phyloP scores from a whole-genome alignment of 2,888 invertebrate species.

The Microctonus brassicae region DNA sequence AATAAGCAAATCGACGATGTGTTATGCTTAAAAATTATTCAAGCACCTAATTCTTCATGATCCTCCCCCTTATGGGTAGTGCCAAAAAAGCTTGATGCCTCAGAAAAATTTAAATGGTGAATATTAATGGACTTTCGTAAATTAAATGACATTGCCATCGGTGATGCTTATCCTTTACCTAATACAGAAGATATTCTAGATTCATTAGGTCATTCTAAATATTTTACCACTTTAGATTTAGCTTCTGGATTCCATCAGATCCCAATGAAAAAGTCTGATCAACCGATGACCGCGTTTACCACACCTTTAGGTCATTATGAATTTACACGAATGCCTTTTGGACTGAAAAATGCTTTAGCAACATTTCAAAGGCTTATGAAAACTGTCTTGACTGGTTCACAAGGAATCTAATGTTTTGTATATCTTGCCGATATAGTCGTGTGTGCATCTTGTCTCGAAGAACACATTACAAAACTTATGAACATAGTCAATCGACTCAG shows the following conservation, averaged over 20 bases:
- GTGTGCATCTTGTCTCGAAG: neutral
- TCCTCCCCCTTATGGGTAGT: conserved; percentile 60
- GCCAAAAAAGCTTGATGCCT: conserved; percentile 55
- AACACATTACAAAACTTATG: neutral
- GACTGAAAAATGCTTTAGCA: conserved; percentile 34
- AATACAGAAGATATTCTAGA: too few species aligned
- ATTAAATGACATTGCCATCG: too few species aligned
- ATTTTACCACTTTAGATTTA: conserved; percentile 49
- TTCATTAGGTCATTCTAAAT: conserved; percentile 45
- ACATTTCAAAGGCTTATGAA: conserved; percentile 38
- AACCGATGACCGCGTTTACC: conserved; percentile 22
- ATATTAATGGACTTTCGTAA: too few species aligned
- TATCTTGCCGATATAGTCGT: conserved; percentile 38
- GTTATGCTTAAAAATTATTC: conserved; percentile 48
- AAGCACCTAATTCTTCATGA: conserved; percentile 57
- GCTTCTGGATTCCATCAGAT: conserved; percentile 52
- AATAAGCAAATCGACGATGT: conserved; percentile 46
- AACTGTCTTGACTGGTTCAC: neutral
- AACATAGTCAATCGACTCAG: conserved; percentile 12
- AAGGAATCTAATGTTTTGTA: conserved; percentile 29
- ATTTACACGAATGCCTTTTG: conserved; percentile 35
- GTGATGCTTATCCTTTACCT: too few species aligned
- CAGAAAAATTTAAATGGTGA: too few species aligned
- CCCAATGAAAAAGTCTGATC: too few species aligned
- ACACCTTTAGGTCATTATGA: conserved; percentile 26